Evolutionary conservation across 2,113 vertebrate genomes (phyloP), one percentile per base, ranked within the genome.

Genomic region (Silurus asotus): DNA sequence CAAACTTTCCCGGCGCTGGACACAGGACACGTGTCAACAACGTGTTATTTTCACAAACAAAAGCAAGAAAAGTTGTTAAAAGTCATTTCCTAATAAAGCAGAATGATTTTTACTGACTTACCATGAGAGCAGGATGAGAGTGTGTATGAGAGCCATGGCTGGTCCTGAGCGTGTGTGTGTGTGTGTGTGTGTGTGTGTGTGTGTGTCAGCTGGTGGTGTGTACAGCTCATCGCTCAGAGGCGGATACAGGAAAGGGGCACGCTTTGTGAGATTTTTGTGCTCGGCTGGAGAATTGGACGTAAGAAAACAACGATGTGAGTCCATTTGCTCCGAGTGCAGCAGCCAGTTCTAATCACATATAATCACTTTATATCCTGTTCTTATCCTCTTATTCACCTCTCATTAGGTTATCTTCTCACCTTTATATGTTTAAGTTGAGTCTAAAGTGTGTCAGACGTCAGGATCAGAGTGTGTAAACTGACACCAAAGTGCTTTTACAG

Each of bases 1-100:
- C 93, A 92, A 62, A 91, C 92, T 86, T 91, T 88, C 86, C 91
- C 92, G n/a, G 90, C 11, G 91, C 97, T 99, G 94, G 70, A 90
- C 89, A 0, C 20, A 90, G 92, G 89, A 49, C 59, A 76, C 70
- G 75, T 62, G 74, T 14, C 58, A n/a, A 11, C n/a, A 23, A 1
- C 0, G 48, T 2, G 0, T 45, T 5, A 69, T 23, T 37, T 23
- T 37, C 4, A 80, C 7, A 9, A 28, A 58, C 4, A 69, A 55
- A 56, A 37, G 72, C 72, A 51, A 51, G 8, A 51, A 75, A 75
- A 70, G 53, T 70, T 64, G 3, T 11, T 64, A 45, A 70, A 83
- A 83, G 82, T 83, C 49, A 20, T 58, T 45, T 51, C 45, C 8
- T 70, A 58, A 45, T 70, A 72, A 83, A 58, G 8, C 81, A 69